Evolutionary conservation across 2,113 vertebrate species (phyloP).

Genomic region (Salvelinus fontinalis): DNA sequence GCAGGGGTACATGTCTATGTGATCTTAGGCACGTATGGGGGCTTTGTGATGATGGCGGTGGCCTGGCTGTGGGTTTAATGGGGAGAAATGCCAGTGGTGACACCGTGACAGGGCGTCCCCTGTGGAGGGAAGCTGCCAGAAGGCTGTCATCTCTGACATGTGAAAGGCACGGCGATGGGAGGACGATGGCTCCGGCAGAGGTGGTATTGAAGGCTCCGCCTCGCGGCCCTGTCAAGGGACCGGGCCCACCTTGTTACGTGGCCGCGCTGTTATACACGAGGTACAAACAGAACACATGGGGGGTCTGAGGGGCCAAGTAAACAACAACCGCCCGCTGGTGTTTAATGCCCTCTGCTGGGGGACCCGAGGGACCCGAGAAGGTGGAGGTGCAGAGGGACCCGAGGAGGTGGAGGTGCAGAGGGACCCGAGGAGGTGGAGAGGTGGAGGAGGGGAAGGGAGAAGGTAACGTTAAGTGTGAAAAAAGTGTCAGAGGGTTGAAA

Average conservation of each 20-base stretch:
- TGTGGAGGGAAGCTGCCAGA: conserved; percentile 20
- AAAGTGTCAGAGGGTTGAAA: neutral
- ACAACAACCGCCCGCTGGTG: neutral
- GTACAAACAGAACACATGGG: neutral
- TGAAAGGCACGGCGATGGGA: conserved; percentile 9
- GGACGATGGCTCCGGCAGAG: neutral
- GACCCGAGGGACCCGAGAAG: neutral
- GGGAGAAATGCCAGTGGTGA: conserved; percentile 46
- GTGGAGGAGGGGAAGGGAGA: neutral
- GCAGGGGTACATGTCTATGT: neutral
- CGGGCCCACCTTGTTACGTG: too few relatives aligned
- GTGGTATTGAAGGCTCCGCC: too few relatives aligned
- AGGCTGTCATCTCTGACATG: conserved; percentile 25
- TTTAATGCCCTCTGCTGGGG: neutral
- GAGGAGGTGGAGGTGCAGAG: neutral
- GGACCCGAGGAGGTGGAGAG: neutral
- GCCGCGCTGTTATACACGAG: neutral
- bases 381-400: neutral
- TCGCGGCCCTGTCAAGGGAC: neutral
- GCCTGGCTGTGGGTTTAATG: conserved; percentile 20
- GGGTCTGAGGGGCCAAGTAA: neutral
- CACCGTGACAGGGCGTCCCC: conserved; percentile 35
- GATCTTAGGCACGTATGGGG: neutral
- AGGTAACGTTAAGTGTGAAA: neutral
- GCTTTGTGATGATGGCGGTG: neutral